A percentile compares a stretch with the other conserved stretches of the same genome.
phyloP scores from a whole-genome alignment of 2,888 invertebrate species.

The Drosophila limbata region DNA sequence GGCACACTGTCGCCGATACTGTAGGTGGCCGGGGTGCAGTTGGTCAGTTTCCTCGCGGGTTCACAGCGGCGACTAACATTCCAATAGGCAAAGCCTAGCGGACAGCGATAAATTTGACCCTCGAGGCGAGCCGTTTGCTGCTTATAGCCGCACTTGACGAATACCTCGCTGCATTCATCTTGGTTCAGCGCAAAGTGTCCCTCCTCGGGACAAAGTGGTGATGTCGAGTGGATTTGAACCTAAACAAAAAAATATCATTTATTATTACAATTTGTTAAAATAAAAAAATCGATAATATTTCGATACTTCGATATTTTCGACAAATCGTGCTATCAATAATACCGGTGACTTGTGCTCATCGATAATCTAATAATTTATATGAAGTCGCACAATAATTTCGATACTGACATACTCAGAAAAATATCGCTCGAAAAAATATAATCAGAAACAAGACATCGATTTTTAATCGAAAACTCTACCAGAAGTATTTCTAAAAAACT shows the following conservation, averaged over 20 bases:
- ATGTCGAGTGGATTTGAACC: conserved; percentile 88
- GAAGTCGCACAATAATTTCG: too few species aligned
- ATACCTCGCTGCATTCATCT: conserved; percentile 89
- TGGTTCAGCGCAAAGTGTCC: conserved; percentile 90
- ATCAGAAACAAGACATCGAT: too few species aligned
- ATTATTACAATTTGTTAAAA: neutral
- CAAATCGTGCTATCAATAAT: too few species aligned
- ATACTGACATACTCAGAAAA: too few species aligned
- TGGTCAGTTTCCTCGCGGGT: conserved; percentile 87
- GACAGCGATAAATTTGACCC: conserved; percentile 92
- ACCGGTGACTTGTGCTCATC: too few species aligned
- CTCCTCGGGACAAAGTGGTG: conserved; percentile 88
- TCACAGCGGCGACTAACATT: conserved; percentile 92
- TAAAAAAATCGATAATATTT: neutral
- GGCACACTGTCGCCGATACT: conserved; percentile 80
- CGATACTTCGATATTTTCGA: neutral
- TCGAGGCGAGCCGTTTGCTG: conserved; percentile 86
- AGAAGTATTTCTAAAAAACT: conserved; percentile 26
- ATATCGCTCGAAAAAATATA: too few species aligned
- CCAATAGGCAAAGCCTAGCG: conserved; percentile 91
- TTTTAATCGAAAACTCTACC: too few species aligned
- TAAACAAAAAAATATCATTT: conserved; percentile 79
- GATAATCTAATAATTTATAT: too few species aligned
- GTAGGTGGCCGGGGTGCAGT: conserved; percentile 86
- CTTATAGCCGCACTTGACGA: conserved; percentile 89